Evolutionary conservation across 2,797 vertebrate species (phyloP).

Genomic region (Natrix natrix): DNA sequence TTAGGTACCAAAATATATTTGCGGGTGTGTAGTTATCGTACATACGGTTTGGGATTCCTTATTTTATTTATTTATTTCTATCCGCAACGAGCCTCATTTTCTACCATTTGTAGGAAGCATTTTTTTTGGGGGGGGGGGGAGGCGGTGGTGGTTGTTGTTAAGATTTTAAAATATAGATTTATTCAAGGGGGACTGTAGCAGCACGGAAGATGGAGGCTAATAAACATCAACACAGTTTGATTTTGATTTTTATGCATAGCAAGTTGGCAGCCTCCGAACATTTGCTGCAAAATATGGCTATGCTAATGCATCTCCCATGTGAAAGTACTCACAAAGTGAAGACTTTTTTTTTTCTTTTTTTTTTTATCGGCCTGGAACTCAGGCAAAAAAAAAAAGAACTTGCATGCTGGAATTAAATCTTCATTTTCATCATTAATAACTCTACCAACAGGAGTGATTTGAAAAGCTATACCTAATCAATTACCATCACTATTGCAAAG

Average conservation of each 20-base stretch:
- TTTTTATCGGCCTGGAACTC: conserved; percentile 47
- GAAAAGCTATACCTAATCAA: conserved; percentile 45
- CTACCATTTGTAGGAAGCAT: conserved; percentile 22
- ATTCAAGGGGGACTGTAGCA: conserved; percentile 51
- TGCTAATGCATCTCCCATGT: conserved; percentile 54
- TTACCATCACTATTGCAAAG: conserved; percentile 44
- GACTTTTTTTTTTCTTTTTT: neutral
- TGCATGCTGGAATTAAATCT: conserved; percentile 57
- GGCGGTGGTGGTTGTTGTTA: conserved; percentile 12
- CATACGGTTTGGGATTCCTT: conserved; percentile 8
- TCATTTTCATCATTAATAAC: conserved; percentile 63
- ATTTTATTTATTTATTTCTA: conserved; percentile 4
- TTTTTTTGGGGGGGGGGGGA: too few relatives aligned
- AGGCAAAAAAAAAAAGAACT: conserved; percentile 36
- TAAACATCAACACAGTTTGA: conserved; percentile 62
- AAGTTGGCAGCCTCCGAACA: conserved; percentile 58
- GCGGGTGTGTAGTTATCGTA: neutral
- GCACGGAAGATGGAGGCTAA: conserved; percentile 57
- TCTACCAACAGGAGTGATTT: conserved; percentile 57
- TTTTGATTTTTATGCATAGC: conserved; percentile 56
- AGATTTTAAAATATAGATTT: conserved; percentile 50
- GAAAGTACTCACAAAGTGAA: conserved; percentile 53
- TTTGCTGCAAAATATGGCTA: conserved; percentile 59
- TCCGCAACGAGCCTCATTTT: conserved; percentile 37
- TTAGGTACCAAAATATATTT: neutral